Evolutionary conservation across 2,113 vertebrate genomes (phyloP).

Genomic region (Mesembrinibis cayennensis): DNA sequence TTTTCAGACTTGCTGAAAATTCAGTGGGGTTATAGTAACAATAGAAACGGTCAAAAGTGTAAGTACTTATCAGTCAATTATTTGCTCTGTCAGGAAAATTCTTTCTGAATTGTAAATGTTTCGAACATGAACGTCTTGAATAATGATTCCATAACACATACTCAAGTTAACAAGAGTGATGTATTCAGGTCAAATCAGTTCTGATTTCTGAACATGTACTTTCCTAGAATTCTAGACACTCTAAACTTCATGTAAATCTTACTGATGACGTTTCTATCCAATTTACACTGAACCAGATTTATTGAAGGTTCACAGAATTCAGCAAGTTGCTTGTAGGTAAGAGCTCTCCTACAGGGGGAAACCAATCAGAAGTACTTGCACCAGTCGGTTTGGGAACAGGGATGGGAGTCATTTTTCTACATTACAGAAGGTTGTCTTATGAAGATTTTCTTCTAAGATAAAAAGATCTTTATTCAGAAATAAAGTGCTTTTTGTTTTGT

Average conservation of each 20-base stretch:
- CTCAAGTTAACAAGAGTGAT: neutral
- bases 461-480: neutral
- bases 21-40: neutral
- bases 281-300: neutral
- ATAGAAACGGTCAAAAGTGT: neutral
- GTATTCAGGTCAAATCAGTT: neutral
- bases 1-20: slow-evolving; percentile 3
- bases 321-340: neutral
- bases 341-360: neutral
- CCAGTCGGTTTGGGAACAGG: neutral
- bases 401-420: neutral
- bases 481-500: neutral
- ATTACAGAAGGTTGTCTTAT: neutral
- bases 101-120: neutral
- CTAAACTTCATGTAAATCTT: neutral
- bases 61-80: neutral
- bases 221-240: neutral
- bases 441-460: neutral
- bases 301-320: neutral
- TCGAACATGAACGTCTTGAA: neutral
- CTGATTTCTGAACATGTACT: neutral
- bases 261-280: neutral
- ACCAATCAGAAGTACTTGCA: neutral
- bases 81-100: slow-evolving; percentile 25
- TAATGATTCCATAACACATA: neutral